Evolutionary conservation across 1,140 invertebrate species (phyloP), one percentile per base, ranked within the genome.

Genomic region (Acromyrmex echinatior): DNA sequence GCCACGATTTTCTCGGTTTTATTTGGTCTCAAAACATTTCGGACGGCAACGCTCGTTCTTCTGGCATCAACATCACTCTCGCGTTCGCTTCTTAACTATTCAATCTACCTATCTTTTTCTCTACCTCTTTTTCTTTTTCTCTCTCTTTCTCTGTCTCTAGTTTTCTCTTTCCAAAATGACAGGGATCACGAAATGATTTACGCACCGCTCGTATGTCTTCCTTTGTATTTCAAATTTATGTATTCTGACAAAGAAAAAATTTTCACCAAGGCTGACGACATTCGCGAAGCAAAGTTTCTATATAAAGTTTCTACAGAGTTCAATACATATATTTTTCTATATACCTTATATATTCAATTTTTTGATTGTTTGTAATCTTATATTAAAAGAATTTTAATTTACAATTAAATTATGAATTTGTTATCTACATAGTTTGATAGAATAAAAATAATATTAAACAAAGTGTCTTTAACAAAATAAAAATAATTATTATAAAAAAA

Each of bases 1-100:
- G 51, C 77, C 66, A 62, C 62, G 85, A 90, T 77, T 91, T 90
- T 74, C 81, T 78, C 70, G 35, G 16, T 81, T 81, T 88, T 91
- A 88, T 91, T 91, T 90, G 82, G 56, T 91, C 77, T 88, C 51
- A 90, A 91, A 90, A 91, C 81, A 90, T 81, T 90, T 86, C 16
- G 71, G 39, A 49, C 51, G 45, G 86, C 74, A 14, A 53, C 25
- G 56, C 60, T 76, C 58, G 58, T 21, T 31, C 71, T 81, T 60
- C 80, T 77, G 68, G 25, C 86, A 81, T 88, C 85, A 86, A 56
- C 80, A 73, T 91, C 86, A 45, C 62, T 63, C 56, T 65, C 68
- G 12, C 68, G 12, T 53, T 51, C 60, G 12, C 21, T 28, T 60
- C 68, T 82, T 63, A 35, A 70, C 62, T 39, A 53, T 53, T 79